phyloP scores from a whole-genome alignment of 2,888 invertebrate species.

The Ectobius pallidus region DNA sequence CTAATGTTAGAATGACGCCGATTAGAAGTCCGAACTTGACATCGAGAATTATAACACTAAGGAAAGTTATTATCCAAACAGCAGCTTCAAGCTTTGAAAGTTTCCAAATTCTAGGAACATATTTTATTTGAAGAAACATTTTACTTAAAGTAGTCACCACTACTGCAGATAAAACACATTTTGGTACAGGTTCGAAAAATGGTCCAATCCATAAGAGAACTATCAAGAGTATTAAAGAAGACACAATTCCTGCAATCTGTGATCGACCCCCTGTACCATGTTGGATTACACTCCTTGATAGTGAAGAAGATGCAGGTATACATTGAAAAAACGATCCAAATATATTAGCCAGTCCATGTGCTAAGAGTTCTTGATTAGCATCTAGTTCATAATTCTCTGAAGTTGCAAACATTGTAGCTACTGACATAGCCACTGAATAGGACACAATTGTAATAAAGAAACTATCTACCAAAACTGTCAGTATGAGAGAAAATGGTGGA shows the following conservation, averaged over 20 bases:
- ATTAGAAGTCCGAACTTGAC: constrained; percentile 61
- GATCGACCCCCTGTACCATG: constrained; percentile 83
- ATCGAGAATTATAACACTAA: constrained; percentile 59
- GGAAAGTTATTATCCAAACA: constrained; percentile 60
- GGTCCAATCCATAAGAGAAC: constrained; percentile 88
- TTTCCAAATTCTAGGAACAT: not conserved
- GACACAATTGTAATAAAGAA: constrained; percentile 72
- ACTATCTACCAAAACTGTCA: constrained; percentile 63
- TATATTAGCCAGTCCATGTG: constrained; percentile 70
- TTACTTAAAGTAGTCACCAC: not conserved
- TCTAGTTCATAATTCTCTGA: constrained; percentile 71
- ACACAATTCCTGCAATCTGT: constrained; percentile 80
- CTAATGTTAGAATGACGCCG: constrained; percentile 51
- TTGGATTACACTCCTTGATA: constrained; percentile 73
- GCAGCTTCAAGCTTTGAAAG: constrained; percentile 56
- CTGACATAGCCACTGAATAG: constrained; percentile 74
- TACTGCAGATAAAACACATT: constrained; percentile 44
- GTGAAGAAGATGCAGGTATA: constrained; percentile 68
- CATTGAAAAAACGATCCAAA: constrained; percentile 71
- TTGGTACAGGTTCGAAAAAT: constrained; percentile 83
- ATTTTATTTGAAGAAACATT: not conserved
- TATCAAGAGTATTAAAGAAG: constrained; percentile 73
- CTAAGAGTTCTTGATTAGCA: constrained; percentile 75
- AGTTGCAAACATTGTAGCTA: constrained; percentile 75
- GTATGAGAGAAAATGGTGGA: constrained; percentile 63